Percentiles rank a stretch among this genome's conserved stretches.
Conservation (phyloP, 2,113 vertebrate species). For the Cyprinodon brontotheroides region DNA sequence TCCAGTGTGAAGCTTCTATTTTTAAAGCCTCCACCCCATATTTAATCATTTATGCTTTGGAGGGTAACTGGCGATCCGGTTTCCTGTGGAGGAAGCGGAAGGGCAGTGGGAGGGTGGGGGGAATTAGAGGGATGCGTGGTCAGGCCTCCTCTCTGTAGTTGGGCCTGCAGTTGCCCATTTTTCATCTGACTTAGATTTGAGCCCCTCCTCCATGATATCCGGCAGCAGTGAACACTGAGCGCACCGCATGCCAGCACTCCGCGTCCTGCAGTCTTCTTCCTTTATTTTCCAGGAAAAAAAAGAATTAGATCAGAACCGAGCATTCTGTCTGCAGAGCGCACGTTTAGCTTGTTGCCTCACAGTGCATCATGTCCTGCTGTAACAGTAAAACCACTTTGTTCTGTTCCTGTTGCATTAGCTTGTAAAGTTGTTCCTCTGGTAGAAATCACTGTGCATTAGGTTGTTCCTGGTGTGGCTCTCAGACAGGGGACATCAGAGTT, state of each 20-base stretch:
- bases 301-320: constrained; percentile 3
- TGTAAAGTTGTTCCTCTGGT: neutral
- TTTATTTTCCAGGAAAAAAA: constrained; percentile 24
- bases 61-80: constrained; percentile 48
- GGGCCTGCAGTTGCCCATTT: constrained; percentile 42
- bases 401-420: constrained; percentile 4
- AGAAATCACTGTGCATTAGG: no score
- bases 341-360: constrained; percentile 14
- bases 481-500: neutral
- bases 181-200: constrained; percentile 56
- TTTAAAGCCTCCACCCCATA: constrained; percentile 63
- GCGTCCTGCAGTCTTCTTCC: constrained; percentile 17
- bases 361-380: neutral
- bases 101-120: constrained; percentile 46
- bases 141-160: constrained; percentile 47
- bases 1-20: constrained; percentile 56
- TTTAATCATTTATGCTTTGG: constrained; percentile 75
- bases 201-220: constrained; percentile 45
- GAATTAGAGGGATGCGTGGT: constrained; percentile 66
- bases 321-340: constrained; percentile 1
- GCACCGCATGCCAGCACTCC: constrained; percentile 38
- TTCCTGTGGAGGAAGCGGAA: constrained; percentile 75
- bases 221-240: constrained; percentile 46
- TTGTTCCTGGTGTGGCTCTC: neutral
- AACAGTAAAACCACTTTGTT: neutral